Base-by-base conservation (phyloP, 92 coral and sea anemone species). In the Epizoanthus fatuus region DNA sequence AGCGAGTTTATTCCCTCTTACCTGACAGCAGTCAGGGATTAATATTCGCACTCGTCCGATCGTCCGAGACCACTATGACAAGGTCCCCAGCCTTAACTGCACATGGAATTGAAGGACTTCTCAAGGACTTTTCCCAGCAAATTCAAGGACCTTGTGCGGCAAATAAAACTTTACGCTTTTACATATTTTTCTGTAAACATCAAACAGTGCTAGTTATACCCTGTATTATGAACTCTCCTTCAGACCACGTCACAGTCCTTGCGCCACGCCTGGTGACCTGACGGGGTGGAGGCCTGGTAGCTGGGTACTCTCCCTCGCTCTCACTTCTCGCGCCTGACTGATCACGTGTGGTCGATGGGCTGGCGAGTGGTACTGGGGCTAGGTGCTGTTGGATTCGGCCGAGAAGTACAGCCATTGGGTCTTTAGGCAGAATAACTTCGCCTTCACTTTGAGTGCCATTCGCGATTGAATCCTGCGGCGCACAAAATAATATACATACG, bases 371-470 rank as follows among this genome's bases (percentile, higher is more conserved):
- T 52, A 54, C 72, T 71, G 95, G 74, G 76, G 75, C 75, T 70
- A 69, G 83, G 58, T 86, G 90, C 11, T 52, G 79, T 72, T 86
- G 90, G 47, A 90, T 82, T 56, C 81, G 89, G 53, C 67, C 70
- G 37, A 86, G 63, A 29, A 86, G 85, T 0, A 82, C 92, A 20
- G 90, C 90, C 87, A 87, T 86, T 59, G 93, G 98, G 85, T 94
- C 98, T 25, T 81, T 86, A 17, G 90, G 93, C 32, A 87, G 29
- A 15, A 45, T 75, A 11, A 95, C 70, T 56, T 93, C 99, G 0
- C 99, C 99, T 76, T 97, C 99, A 76, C 99, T 97, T 32, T 84
- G 96, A 4, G 93, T 86, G 37, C 78, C 76, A 65, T 95, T 98
- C 17, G 86, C 87, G 13, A 85, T 47, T 15, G 95, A 94, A 79